Evolutionary conservation across 2,113 vertebrate species (phyloP), one percentile per base, ranked within the genome.

Genomic region (Pachycephala philippinensis): DNA sequence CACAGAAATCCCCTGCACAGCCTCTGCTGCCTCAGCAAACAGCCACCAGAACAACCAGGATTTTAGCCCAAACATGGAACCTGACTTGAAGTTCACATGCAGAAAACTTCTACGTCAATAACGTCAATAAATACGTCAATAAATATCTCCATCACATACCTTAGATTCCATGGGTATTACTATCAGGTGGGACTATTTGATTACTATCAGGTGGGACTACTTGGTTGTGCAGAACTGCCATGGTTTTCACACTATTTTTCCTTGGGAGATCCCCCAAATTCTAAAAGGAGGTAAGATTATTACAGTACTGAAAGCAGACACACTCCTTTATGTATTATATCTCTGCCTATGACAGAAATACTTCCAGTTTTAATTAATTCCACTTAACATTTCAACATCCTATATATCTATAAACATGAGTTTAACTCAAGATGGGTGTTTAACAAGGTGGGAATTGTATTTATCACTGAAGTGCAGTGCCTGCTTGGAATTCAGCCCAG

Each of bases 361-460:
- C 84, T 84, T 96, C 63, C 92, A 93, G 89, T 93, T 97, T 97
- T 97, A 98, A 98, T 98, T 97, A 97, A 97, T 97, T 86, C 95
- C 90, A 97, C 95, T 97, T 97, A 97, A 96, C 94, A 80, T 98
- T 96, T 97, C 95, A 98, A 95, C 82, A 71, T 84, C 63, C 94
- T 79, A 75, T 96, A 91, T 91, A 93, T 96, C 96, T 97, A 84
- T 37, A 92, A 97, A 97, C 97, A 96, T 10, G 82, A 96, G 87
- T 78, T 95, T 94, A 94, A 97, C 85, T 97, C 95, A 80, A 94
- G 96, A 91, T 66, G 94, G 83, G 84, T 95, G 96, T 97, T 98
- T 97, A 97, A 96, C 96, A 96, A 77, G 57, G 83, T 91, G 92
- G 84, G 97, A 97, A 98, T 97, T 96, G 91, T 40, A 66, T 84